Conservation (phyloP, 1,140 invertebrate species). For the Elysia chlorotica region DNA sequence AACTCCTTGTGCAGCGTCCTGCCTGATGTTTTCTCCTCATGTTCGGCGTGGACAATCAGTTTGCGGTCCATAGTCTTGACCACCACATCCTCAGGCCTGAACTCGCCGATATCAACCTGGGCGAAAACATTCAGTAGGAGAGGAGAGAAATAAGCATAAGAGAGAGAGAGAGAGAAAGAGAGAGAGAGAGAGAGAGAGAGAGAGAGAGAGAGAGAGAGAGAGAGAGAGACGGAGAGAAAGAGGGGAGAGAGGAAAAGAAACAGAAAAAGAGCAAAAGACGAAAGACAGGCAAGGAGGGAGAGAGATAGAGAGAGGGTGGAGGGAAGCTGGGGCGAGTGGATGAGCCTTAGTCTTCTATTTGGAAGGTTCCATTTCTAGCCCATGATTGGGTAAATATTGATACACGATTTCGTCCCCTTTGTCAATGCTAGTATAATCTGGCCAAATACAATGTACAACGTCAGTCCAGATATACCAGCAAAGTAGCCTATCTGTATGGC, state of each 20-base stretch:
- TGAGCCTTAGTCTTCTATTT: too few species aligned
- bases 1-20: conserved; percentile 60
- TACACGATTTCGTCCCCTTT: too few species aligned
- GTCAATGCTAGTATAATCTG: too few species aligned
- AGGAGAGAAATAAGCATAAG: neutral
- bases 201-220: neutral
- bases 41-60: conserved; percentile 56
- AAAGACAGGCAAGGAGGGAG: neutral
- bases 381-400: too few species aligned
- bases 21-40: conserved; percentile 55
- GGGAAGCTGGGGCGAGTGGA: neutral
- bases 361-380: too few species aligned
- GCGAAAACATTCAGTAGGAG: too few species aligned
- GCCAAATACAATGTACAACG: too few species aligned
- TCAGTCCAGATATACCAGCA: too few species aligned
- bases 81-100: conserved; percentile 56
- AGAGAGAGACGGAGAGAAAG: neutral
- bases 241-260: neutral
- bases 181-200: neutral
- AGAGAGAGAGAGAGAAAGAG: neutral
- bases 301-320: neutral
- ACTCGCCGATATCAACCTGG: conserved; percentile 54
- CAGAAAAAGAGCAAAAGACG: neutral
- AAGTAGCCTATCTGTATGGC: too few species aligned
- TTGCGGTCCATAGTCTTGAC: conserved; percentile 59